These are phyloP conservation scores for Luperina testacea DNA, from an alignment of 2,888 invertebrate species.

Conservation along the genomic window DNA sequence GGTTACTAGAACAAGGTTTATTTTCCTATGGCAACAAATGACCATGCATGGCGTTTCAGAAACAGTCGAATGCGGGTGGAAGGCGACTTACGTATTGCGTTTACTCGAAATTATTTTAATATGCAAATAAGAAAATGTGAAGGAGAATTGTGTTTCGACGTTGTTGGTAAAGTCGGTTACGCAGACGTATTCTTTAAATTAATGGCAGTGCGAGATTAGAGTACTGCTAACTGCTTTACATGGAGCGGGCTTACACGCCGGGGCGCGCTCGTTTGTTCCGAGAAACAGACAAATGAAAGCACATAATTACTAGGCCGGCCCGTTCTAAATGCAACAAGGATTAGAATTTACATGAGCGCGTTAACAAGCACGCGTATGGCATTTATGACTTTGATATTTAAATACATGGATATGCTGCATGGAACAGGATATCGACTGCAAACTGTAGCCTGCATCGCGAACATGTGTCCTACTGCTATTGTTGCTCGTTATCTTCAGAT, in stretches of 20 bases:
- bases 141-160: constrained; percentile 88
- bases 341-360: constrained; percentile 88
- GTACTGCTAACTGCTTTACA: constrained; percentile 90
- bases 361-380: constrained; percentile 88
- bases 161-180: constrained; percentile 87
- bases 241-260: constrained; percentile 86
- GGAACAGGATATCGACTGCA: constrained; percentile 67
- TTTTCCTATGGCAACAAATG: constrained; percentile 71
- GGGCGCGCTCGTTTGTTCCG: constrained; percentile 86
- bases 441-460: constrained; percentile 27
- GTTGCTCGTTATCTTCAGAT: constrained; percentile 57
- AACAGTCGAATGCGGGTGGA: constrained; percentile 73
- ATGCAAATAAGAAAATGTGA: constrained; percentile 90
- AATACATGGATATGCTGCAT: constrained; percentile 69
- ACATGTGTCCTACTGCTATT: constrained; percentile 54
- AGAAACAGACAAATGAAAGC: constrained; percentile 90
- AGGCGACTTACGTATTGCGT: constrained; percentile 89
- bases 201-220: constrained; percentile 89
- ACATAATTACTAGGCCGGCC: constrained; percentile 90
- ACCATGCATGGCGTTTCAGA: constrained; percentile 75
- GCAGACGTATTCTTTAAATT: constrained; percentile 90
- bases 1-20: constrained; percentile 72
- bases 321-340: constrained; percentile 89
- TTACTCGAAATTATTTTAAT: constrained; percentile 90
- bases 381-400: constrained; percentile 88